Evolutionary conservation across 1,140 invertebrate genomes (phyloP), one percentile per base, ranked within the genome.

Genomic region (Pseudomyrmex gracilis): DNA sequence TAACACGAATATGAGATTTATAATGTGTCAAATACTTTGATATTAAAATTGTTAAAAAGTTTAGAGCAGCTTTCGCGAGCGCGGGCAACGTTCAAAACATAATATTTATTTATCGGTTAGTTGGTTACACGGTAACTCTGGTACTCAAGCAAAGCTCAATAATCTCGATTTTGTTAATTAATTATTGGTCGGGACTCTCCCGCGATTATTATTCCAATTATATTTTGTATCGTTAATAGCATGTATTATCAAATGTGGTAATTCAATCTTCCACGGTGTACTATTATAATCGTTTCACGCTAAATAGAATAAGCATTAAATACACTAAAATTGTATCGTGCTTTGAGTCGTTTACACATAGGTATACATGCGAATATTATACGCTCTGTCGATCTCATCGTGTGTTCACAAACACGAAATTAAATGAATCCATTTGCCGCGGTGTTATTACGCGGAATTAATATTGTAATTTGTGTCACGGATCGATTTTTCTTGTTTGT

Each of bases 381-480:
- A 58, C 20, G 15, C 9, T 22, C 45, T 34, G 15, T 78, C 49
- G 43, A 70, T 24, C 53, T 20, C 1, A 24, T 70, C 34, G 10
- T 51, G 61, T 34, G 20, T 57, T 78, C 12, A 22, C 20, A 70
- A 58, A 58, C 64, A 78, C 22, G 64, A 57, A 78, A 68, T 34
- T 47, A 58, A 68, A 70, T 43, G 76, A 60, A 22, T 57, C 53
- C 20, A 71, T 80, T 80, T 24, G 45, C 76, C 2, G 43, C 43
- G 17, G 15, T 34, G 43, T 80, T 80, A 80, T 71, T 71, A 80
- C 55, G n/a, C 53, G 66, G 53, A 71, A 80, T 80, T 80, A 80
- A 80, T 80, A 80, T 3, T 45, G n/a, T 60, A 78, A 78, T 78
- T 78, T 78, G 66, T 58, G 71, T 80, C 66, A 43, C 34, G 43